These are phyloP conservation scores for Fistularia tabacaria DNA, from an alignment of 2,797 vertebrate genomes.

Conservation along the genomic window DNA sequence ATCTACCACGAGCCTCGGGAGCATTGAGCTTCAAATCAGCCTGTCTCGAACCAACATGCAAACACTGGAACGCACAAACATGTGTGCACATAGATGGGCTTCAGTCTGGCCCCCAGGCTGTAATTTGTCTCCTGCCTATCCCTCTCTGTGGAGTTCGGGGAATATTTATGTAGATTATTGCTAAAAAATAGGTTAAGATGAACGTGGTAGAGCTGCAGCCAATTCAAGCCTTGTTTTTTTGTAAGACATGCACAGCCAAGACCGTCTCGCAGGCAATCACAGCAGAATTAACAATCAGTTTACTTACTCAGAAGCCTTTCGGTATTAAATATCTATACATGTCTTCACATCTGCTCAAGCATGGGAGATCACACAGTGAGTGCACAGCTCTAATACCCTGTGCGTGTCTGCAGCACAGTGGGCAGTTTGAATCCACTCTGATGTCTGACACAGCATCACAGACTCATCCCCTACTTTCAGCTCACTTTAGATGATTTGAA, in stretches of 20 bases:
- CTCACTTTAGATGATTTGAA: no score
- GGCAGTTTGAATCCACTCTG: no score
- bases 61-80: conserved; percentile 15
- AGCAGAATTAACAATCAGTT: not conserved
- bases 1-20: conserved; percentile 33
- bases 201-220: conserved; percentile 51
- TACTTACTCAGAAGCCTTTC: not conserved
- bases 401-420: no score
- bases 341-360: no score
- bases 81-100: conserved; percentile 20
- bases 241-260: conserved; percentile 2
- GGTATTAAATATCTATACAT: no score
- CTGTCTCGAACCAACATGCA: conserved; percentile 38
- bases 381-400: no score
- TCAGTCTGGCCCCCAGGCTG: conserved; percentile 48
- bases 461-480: no score
- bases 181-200: conserved; percentile 75
- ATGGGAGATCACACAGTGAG: no score
- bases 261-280: conserved; percentile 22
- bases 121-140: conserved; percentile 67
- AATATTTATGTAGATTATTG: conserved; percentile 72
- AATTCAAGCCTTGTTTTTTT: conserved; percentile 38
- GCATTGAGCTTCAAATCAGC: conserved; percentile 34
- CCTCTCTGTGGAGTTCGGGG: conserved; percentile 52
- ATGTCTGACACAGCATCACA: no score